Conservation (phyloP, 2,113 vertebrate genomes). For the Microcebus tavaratra region DNA sequence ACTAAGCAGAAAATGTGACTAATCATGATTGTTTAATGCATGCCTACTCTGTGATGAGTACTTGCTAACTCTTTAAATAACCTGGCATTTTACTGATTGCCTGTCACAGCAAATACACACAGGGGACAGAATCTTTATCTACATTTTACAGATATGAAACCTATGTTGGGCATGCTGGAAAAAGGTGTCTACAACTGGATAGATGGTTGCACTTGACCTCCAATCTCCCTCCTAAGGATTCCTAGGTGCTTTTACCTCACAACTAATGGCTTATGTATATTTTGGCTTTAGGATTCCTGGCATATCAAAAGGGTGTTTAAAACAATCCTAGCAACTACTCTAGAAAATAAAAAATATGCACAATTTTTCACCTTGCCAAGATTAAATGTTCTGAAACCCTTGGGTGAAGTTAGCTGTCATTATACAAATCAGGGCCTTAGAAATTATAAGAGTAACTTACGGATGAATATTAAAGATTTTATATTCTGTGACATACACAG, state of each 20-base stretch:
- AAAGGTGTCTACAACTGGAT: not conserved
- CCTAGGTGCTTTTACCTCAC: not conserved
- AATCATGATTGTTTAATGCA: not conserved
- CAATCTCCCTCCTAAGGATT: not conserved
- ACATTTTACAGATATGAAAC: not conserved
- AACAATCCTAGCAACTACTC: not conserved
- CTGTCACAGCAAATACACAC: not conserved
- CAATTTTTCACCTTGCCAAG: not conserved
- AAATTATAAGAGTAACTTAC: not conserved
- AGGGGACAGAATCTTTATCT: not conserved
- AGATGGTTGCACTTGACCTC: not conserved
- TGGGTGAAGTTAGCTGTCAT: not conserved
- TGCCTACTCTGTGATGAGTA: not conserved
- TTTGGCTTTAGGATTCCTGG: slow-evolving; percentile 24
- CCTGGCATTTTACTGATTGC: not conserved
- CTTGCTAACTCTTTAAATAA: not conserved
- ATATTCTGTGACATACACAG: not conserved
- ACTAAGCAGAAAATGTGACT: not conserved
- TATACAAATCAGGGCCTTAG: not conserved
- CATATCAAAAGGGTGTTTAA: not conserved
- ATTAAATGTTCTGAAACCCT: not conserved
- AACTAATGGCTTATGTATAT: not conserved
- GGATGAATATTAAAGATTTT: not conserved
- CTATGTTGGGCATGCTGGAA: not conserved
- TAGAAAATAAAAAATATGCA: not conserved